These are phyloP conservation scores for Austrolebias charrua DNA, from an alignment of 2,797 vertebrate genomes.

Conservation along the genomic window DNA sequence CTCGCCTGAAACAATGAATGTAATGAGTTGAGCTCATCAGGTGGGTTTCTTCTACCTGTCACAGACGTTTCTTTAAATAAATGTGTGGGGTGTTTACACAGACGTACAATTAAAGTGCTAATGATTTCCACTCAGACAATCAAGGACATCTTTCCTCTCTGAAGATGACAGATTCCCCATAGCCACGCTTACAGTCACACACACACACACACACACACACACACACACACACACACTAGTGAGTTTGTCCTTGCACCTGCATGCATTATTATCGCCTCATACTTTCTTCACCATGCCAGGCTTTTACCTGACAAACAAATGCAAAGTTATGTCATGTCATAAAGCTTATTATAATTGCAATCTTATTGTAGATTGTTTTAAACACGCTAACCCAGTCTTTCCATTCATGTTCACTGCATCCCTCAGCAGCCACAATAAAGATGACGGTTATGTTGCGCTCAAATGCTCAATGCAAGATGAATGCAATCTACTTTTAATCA, in stretches of 20 bases:
- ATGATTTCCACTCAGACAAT: constrained; percentile 23
- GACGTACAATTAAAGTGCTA: constrained; percentile 1
- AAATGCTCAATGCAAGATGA: constrained; percentile 23
- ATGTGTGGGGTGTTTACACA: constrained; percentile 15
- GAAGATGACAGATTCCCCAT: constrained; percentile 8
- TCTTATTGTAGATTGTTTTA: constrained; percentile 28
- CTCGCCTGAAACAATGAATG: too few relatives aligned
- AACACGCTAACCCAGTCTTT: constrained; percentile 18
- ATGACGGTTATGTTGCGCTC: constrained; percentile 15
- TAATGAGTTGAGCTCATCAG: background rate
- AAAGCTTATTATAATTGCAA: constrained; percentile 41
- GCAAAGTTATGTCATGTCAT: constrained; percentile 29
- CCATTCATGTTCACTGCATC: constrained; percentile 4
- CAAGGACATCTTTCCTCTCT: constrained; percentile 6
- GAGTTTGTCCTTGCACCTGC: constrained; percentile 30
- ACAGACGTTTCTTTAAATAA: constrained; percentile 12
- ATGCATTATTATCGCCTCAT: constrained; percentile 28
- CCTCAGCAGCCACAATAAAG: constrained; percentile 20
- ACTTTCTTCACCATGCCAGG: constrained; percentile 33
- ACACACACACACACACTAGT: too few relatives aligned
- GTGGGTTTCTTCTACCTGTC: background rate
- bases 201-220: too few relatives aligned
- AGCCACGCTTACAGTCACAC: constrained; percentile 1
- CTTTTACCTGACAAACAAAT: constrained; percentile 38
- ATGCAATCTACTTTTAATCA: constrained; percentile 24